These are phyloP conservation scores for Bradypodion pumilum DNA, from an alignment of 2,797 vertebrate species.

Conservation along the genomic window DNA sequence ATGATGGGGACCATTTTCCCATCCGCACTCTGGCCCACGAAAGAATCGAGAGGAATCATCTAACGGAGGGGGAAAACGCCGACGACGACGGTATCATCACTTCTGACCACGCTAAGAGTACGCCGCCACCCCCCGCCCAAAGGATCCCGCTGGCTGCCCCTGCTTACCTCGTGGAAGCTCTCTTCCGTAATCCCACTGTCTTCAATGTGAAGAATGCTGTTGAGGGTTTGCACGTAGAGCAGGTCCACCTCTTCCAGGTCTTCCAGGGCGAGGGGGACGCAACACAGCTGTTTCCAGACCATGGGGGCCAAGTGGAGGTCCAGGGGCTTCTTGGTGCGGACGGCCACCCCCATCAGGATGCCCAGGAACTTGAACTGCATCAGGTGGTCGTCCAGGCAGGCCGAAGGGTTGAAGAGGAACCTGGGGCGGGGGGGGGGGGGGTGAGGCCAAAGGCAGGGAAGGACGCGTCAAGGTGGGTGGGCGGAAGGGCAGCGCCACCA, in stretches of 20 bases:
- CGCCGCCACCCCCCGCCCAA: too few species aligned
- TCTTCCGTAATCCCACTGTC: constrained; percentile 87
- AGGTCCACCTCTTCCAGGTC: constrained; percentile 87
- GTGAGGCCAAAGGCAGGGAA: too few species aligned
- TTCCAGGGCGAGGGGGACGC: constrained; percentile 83
- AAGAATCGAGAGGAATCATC: constrained; percentile 88
- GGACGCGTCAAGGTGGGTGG: too few species aligned
- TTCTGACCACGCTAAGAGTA: too few species aligned
- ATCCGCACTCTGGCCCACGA: constrained; percentile 85
- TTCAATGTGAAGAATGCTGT: constrained; percentile 91
- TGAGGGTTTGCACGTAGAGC: constrained; percentile 86
- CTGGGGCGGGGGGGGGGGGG: constrained; percentile 73
- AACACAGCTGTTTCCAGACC: constrained; percentile 88
- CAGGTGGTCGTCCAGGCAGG: constrained; percentile 82
- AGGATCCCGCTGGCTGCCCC: too few species aligned
- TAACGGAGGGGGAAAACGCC: constrained; percentile 54
- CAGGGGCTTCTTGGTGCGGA: constrained; percentile 86
- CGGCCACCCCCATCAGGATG: constrained; percentile 86
- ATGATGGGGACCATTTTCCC: constrained; percentile 88
- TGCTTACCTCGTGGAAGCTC: constrained; percentile 88
- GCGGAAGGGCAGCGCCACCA: too few species aligned
- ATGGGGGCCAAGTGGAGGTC: constrained; percentile 85
- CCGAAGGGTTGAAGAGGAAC: constrained; percentile 85
- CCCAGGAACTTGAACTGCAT: constrained; percentile 87
- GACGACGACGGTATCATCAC: too few species aligned